phyloP scores from a whole-genome alignment of 2,797 vertebrate species.

The Arnoldichthys spilopterus region DNA sequence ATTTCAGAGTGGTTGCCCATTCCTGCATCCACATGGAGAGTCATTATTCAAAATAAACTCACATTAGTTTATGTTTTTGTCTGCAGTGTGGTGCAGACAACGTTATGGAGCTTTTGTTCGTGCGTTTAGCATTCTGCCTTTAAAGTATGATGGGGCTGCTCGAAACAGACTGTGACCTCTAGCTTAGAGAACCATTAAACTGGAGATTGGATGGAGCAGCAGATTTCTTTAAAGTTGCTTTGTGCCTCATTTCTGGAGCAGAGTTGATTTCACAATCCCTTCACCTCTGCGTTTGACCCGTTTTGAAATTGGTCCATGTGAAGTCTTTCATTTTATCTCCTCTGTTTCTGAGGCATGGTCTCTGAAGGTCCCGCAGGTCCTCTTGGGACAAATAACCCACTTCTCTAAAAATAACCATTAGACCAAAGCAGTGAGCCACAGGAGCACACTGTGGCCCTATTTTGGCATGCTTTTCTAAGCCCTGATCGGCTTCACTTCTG shows the following conservation, averaged over 20 bases:
- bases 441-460: constrained; percentile 38
- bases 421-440: constrained; percentile 49
- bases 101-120: neutral
- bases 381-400: constrained; percentile 62
- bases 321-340: constrained; percentile 45
- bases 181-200: constrained; percentile 28
- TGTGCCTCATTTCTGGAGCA: constrained; percentile 37
- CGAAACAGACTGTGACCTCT: constrained; percentile 5
- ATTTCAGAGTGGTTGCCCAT: constrained; percentile 6
- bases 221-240: constrained; percentile 22
- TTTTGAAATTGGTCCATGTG: constrained; percentile 57
- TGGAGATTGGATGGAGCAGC: constrained; percentile 25
- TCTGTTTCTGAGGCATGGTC: constrained; percentile 47
- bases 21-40: neutral
- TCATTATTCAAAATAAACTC: neutral
- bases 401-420: constrained; percentile 60
- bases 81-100: neutral
- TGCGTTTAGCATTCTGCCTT: neutral
- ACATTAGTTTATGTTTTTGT: neutral
- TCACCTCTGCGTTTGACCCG: constrained; percentile 56
- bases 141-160: neutral
- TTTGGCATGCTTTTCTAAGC: constrained; percentile 49
- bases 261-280: constrained; percentile 46
- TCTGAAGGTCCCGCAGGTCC: constrained; percentile 59
- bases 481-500: constrained; percentile 44